These are phyloP conservation scores for Omphaloscelis lunosa DNA, from an alignment of 2,888 invertebrate species.

Conservation along the genomic window DNA sequence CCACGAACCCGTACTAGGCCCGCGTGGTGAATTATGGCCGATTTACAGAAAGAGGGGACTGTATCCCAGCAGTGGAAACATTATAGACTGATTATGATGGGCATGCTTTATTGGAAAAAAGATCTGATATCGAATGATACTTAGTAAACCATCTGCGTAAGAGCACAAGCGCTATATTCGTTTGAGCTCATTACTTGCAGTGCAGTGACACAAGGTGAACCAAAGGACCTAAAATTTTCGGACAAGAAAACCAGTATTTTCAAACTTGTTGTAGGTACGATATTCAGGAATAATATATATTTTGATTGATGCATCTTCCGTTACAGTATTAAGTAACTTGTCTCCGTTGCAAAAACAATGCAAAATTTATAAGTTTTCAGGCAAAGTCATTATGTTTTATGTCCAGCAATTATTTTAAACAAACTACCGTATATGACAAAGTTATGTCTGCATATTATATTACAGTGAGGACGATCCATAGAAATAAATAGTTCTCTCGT, in stretches of 20 bases:
- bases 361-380: constrained; percentile 37
- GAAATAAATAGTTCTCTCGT: constrained; percentile 49
- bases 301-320: background rate
- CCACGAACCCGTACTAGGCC: too few species aligned
- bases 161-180: background rate
- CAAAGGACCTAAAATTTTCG: background rate
- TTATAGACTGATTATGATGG: too few species aligned
- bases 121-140: background rate
- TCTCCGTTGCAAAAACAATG: constrained; percentile 36
- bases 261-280: background rate
- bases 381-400: constrained; percentile 45
- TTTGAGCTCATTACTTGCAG: background rate
- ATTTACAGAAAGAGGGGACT: too few species aligned
- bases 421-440: constrained; percentile 49
- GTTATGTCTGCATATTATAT: constrained; percentile 46
- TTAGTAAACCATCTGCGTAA: background rate
- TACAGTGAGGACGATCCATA: constrained; percentile 31
- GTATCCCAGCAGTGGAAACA: too few species aligned
- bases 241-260: background rate
- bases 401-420: constrained; percentile 53
- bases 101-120: background rate
- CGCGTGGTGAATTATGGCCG: too few species aligned
- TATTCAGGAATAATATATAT: background rate
- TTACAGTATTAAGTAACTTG: background rate
- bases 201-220: background rate